Evolutionary conservation across 2,113 vertebrate species (phyloP), one percentile per base, ranked within the genome.

Genomic region (Hemiscyllium ocellatum): DNA sequence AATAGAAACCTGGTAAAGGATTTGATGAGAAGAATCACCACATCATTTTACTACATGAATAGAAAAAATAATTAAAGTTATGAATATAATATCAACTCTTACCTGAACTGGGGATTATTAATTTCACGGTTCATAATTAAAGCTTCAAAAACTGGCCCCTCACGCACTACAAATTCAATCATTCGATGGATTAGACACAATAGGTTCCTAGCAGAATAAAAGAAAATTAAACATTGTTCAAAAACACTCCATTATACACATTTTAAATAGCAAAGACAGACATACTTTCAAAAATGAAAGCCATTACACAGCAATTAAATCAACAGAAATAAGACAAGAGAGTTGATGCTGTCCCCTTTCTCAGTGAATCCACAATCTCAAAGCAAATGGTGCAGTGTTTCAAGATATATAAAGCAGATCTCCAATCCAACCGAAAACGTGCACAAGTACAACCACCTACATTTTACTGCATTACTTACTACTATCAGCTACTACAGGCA

Each of bases 111-210:
- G 50, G 98, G 97, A 96, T 98, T 98, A 96, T 96, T 98, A 96
- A 97, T 98, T 96, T 98, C 98, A 96, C 97, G 97, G 96, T 96
- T 98, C 98, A 98, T 98, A 94, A 98, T 98, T 90, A 98, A 97
- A 96, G 98, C 98, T 97, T 98, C 98, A 96, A 98, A 98, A 96
- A 98, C 96, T 4, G 98, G 98, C 80, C 98, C 98, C 96, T 98
- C 98, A 96, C 98, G 97, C 96, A 98, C 98, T 97, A 98, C 98
- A 97, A 98, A 98, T 97, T 98, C 98, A 96, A 98, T 97, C 98
- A 98, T 98, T 96, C 98, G 97, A 97, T 98, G 98, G 95, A 98
- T 98, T 80, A 97, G 97, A 96, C 98, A 97, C 96, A 98, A 97
- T 85, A 98, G 97, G 96, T 97, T 98, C 97, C 98, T 98, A 97